phyloP scores from a whole-genome alignment of 2,888 invertebrate genomes.

The Stenoptilia bipunctidactyla region DNA sequence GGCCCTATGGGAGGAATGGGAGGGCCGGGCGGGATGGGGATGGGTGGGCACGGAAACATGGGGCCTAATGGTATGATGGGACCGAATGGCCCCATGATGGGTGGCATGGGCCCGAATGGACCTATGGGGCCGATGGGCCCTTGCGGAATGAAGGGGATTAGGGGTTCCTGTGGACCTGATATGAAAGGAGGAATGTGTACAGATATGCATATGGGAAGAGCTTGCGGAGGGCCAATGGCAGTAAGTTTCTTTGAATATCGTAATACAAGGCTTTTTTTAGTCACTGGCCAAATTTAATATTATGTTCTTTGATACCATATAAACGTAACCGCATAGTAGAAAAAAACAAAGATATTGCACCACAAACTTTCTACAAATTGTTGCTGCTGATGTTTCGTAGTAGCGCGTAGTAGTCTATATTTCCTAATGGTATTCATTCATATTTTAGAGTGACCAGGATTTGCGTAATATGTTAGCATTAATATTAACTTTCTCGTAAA shows the following conservation, averaged over 20 bases:
- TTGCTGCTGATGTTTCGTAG: no score
- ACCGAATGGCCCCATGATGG: slow-evolving; percentile 53
- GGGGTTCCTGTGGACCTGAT: slow-evolving; percentile 60
- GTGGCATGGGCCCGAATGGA: slow-evolving; percentile 54
- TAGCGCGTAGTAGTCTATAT: no score
- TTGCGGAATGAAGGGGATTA: slow-evolving; percentile 62
- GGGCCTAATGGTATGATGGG: slow-evolving; percentile 48
- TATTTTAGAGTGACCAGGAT: no score
- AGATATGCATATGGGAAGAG: slow-evolving; percentile 66
- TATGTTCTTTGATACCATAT: no score
- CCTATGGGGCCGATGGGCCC: slow-evolving; percentile 67
- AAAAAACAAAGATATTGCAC: no score
- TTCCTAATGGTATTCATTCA: no score
- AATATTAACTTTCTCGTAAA: no score
- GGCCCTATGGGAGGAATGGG: slow-evolving; percentile 49
- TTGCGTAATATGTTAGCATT: no score
- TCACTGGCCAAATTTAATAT: no score
- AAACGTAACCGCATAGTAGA: no score
- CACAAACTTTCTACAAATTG: no score
- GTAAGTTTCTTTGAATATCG: slow-evolving; percentile 31
- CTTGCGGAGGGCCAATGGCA: slow-evolving; percentile 66
- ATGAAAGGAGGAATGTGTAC: slow-evolving; percentile 65
- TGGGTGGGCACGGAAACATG: slow-evolving; percentile 38
- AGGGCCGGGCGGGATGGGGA: slow-evolving; percentile 36
- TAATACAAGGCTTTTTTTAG: no score